These are phyloP conservation scores for Thalassarche chlororhynchos DNA, from an alignment of 2,113 vertebrate species.

Conservation along the genomic window DNA sequence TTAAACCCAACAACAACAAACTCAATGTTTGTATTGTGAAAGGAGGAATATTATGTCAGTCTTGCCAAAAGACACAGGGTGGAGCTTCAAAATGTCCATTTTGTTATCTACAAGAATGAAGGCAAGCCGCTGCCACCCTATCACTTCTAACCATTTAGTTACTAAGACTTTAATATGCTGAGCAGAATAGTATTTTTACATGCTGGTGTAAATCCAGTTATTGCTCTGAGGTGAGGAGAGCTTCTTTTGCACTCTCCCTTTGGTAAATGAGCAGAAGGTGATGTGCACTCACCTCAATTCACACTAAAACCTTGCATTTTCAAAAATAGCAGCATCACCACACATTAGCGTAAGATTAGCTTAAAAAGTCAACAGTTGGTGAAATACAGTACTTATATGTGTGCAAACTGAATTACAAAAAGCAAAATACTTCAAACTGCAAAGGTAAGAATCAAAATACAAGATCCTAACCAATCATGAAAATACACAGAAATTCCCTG, in stretches of 20 bases:
- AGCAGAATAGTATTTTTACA: not conserved
- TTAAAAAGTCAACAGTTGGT: not conserved
- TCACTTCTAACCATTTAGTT: not conserved
- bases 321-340: not conserved
- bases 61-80: not conserved
- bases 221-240: not conserved
- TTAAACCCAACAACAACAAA: not conserved
- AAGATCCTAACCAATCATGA: not conserved
- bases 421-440: not conserved
- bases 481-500: not conserved
- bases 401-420: not conserved
- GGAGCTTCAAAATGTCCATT: not conserved
- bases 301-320: not conserved
- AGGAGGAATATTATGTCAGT: not conserved
- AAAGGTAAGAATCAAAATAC: not conserved
- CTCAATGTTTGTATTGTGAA: not conserved
- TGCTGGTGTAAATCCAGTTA: not conserved
- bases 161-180: not conserved
- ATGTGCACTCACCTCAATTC: not conserved
- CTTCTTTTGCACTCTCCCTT: not conserved
- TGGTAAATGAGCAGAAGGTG: not conserved
- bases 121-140: not conserved
- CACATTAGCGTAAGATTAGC: not conserved
- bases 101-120: not conserved
- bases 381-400: not conserved